Evolutionary conservation across 2,797 vertebrate genomes (phyloP).

Genomic region (Pseudopleuronectes americanus): DNA sequence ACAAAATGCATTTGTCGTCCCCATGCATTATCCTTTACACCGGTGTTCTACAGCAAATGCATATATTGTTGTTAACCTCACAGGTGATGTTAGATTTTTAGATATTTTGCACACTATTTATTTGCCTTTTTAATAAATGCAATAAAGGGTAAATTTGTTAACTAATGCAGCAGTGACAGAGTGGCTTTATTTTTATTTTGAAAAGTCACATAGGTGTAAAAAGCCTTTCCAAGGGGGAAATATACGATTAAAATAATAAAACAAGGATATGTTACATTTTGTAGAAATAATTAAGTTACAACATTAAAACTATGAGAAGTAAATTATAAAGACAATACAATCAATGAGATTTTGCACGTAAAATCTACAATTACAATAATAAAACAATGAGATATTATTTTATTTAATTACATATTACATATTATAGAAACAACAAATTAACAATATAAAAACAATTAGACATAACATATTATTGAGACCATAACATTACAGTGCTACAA

Average conservation of each 20-base stretch:
- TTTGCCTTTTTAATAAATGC: conserved; percentile 74
- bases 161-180: conserved; percentile 38
- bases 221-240: background rate
- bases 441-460: no score
- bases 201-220: background rate
- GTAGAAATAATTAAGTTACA: background rate
- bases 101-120: conserved; percentile 65
- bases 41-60: conserved; percentile 31
- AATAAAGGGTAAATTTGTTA: conserved; percentile 71
- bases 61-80: conserved; percentile 50
- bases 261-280: background rate
- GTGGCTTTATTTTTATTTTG: conserved; percentile 23
- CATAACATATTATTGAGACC: no score
- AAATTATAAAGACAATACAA: no score
- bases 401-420: no score
- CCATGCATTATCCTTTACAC: conserved; percentile 38
- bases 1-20: conserved; percentile 47
- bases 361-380: no score
- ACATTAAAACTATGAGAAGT: no score
- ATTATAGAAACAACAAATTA: no score
- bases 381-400: no score
- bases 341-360: no score
- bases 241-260: background rate
- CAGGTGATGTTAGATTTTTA: conserved; percentile 60
- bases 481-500: no score